These are phyloP conservation scores for Aplysina aerophoba DNA, from an alignment of 37 sponge, comb jelly and placozoan genomes.

Conservation along the genomic window DNA sequence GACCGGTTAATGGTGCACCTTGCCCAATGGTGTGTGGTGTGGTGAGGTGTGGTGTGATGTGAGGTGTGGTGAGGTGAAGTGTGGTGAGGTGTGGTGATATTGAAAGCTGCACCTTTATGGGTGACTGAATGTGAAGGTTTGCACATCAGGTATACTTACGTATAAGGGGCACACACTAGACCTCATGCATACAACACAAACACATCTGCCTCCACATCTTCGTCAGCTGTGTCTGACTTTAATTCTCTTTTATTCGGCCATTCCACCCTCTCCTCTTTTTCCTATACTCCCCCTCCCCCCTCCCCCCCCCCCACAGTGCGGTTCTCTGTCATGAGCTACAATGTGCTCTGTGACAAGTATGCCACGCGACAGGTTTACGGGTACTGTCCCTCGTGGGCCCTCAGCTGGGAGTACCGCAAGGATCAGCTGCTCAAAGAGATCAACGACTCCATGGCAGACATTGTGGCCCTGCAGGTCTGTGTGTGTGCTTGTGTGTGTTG, in stretches of 20 bases:
- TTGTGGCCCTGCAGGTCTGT: slow-evolving; percentile 84
- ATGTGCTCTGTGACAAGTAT: slow-evolving; percentile 90
- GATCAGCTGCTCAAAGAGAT: slow-evolving; percentile 85
- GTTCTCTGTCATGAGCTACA: slow-evolving; percentile 91
- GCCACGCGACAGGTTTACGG: slow-evolving; percentile 91
- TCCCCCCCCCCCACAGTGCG: slow-evolving; percentile 40
- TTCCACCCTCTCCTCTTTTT: not conserved
- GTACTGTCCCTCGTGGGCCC: slow-evolving; percentile 96
- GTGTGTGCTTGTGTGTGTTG: not conserved
- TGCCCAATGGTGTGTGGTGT: not conserved
- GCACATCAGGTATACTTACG: not conserved
- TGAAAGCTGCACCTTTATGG: not conserved
- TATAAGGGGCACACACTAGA: too few species aligned
- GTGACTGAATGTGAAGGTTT: not conserved
- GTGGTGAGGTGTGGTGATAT: not conserved
- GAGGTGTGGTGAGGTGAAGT: too few species aligned
- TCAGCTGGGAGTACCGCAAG: slow-evolving; percentile 91
- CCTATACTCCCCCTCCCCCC: not conserved
- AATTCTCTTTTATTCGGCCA: not conserved
- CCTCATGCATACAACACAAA: too few species aligned
- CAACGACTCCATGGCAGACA: slow-evolving; percentile 77
- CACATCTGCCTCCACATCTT: too few species aligned
- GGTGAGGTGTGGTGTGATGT: too few species aligned
- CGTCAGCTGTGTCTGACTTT: too few species aligned
- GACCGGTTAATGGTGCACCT: too few species aligned